phyloP scores from a whole-genome alignment of 2,797 vertebrate genomes.

The Cyclura pinguis region DNA sequence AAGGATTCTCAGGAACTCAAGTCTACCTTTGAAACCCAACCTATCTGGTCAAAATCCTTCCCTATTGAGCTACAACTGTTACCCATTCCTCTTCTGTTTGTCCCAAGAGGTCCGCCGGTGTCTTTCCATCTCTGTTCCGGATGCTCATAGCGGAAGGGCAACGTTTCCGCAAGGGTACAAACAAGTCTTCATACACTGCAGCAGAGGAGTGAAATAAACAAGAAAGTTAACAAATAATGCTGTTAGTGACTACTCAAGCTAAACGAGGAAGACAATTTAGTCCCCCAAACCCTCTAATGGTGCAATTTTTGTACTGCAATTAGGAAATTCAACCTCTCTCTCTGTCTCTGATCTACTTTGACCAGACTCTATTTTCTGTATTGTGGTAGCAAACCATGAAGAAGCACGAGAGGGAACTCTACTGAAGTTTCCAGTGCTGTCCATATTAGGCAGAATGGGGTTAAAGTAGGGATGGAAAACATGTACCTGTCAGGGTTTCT shows the following conservation, averaged over 20 bases:
- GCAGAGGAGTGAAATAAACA: not conserved
- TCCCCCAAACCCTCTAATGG: not conserved
- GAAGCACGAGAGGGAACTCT: not conserved
- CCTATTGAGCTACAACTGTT: not conserved
- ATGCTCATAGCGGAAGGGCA: constrained; percentile 83
- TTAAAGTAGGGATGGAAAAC: not conserved
- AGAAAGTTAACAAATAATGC: not conserved
- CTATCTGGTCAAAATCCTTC: not conserved
- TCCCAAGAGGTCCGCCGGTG: constrained; percentile 84
- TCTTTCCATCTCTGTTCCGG: constrained; percentile 85
- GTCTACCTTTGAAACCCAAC: not conserved
- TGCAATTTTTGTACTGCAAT: too few relatives aligned
- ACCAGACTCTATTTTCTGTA: not conserved
- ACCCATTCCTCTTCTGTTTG: constrained; percentile 3
- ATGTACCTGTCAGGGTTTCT: too few relatives aligned
- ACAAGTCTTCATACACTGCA: constrained; percentile 85
- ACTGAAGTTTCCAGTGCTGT: not conserved
- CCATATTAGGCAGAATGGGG: too few relatives aligned
- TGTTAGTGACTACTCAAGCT: not conserved
- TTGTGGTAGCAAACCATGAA: not conserved
- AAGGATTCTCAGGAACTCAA: not conserved
- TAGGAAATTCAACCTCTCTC: not conserved
- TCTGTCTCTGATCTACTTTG: not conserved
- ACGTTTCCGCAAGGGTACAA: constrained; percentile 83
- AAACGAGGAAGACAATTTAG: not conserved